These are phyloP conservation scores for Sylvilagus floridanus DNA, from an alignment of 2,797 vertebrate genomes.

Conservation along the genomic window DNA sequence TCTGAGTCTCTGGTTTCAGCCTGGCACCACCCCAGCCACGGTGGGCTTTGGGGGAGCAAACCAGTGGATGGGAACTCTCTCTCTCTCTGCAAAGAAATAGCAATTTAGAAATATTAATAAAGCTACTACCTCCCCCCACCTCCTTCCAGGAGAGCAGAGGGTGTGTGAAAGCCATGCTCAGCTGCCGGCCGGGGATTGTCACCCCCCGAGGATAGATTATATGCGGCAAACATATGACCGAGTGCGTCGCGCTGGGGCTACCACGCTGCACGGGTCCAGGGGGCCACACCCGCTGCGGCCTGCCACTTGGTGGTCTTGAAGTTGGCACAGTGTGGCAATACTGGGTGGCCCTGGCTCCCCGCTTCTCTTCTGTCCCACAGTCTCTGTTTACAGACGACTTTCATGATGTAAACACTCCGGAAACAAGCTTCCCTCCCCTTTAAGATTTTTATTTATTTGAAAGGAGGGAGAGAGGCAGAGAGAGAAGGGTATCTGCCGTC, in stretches of 20 bases:
- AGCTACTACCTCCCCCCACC: background rate
- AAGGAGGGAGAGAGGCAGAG: no score
- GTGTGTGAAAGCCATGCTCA: background rate
- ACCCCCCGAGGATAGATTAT: background rate
- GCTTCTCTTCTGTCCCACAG: background rate
- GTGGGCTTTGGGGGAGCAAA: no score
- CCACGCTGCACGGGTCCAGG: background rate
- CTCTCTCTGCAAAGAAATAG: no score
- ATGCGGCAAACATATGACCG: no score
- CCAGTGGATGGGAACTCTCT: no score
- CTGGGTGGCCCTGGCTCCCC: background rate
- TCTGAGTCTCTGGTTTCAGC: no score
- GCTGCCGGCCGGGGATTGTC: background rate
- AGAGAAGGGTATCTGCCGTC: no score
- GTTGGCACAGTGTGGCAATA: background rate
- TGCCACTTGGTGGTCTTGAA: no score
- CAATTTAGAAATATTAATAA: no score
- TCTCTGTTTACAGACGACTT: background rate
- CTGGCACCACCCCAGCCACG: no score
- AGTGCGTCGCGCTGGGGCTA: background rate
- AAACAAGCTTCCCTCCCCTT: background rate
- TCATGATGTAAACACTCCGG: background rate
- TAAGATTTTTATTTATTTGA: no score
- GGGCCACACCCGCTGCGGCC: fast-evolving
- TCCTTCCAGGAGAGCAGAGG: background rate